A percentile compares a stretch with the other conserved stretches of the same genome.
These are phyloP conservation scores for Halocaridina rubra DNA, from an alignment of 2,888 invertebrate species.

Conservation along the genomic window DNA sequence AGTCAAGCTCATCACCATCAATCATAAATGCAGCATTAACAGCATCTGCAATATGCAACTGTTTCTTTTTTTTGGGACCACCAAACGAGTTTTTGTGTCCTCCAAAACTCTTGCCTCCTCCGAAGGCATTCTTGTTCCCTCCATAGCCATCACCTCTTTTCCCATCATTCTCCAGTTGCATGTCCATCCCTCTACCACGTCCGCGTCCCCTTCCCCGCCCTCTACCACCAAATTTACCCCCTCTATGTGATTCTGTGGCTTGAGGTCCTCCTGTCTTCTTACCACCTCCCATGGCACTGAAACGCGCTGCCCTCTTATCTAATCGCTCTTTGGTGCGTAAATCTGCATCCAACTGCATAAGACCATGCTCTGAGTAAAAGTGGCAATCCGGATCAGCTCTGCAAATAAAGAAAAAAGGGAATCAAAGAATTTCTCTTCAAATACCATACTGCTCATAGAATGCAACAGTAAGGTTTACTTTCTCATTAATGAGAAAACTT, in stretches of 20 bases:
- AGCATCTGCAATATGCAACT: conserved; percentile 18
- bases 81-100: background rate
- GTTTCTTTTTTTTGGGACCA: conserved; percentile 32
- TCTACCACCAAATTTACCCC: conserved; percentile 17
- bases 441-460: too few relatives aligned
- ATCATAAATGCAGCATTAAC: conserved; percentile 50
- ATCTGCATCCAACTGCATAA: conserved; percentile 74
- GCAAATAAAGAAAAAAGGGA: background rate
- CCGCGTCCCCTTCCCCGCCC: background rate
- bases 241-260: background rate
- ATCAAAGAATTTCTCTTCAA: too few relatives aligned
- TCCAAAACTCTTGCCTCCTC: background rate
- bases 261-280: background rate
- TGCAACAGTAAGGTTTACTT: too few relatives aligned
- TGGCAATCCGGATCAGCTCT: conserved; percentile 68
- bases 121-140: background rate
- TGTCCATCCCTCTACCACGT: background rate
- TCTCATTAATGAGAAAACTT: too few relatives aligned
- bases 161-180: background rate
- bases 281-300: conserved; percentile 68
- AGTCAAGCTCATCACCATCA: conserved; percentile 80
- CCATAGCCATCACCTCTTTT: background rate
- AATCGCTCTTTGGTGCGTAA: conserved; percentile 77
- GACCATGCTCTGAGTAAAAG: conserved; percentile 77
- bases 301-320: conserved; percentile 90